Base-by-base conservation (phyloP, 2,888 invertebrate species). In the Imbricaverruca yamaguchii region DNA sequence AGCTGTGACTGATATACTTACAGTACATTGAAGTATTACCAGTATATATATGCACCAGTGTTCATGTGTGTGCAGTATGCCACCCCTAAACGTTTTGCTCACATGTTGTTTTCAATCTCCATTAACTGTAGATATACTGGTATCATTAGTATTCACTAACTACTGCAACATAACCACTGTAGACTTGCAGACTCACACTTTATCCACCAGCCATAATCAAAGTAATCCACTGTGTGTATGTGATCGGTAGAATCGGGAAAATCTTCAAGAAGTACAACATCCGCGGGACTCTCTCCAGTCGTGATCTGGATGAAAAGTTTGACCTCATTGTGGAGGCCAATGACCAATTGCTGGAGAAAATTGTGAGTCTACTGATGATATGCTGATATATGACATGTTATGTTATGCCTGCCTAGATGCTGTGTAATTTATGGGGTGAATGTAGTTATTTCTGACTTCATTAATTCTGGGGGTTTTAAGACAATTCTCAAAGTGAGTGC, bases 271-370 rank as follows among this genome's bases (percentile, higher is more conserved):
- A 83, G 69, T 83, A 83, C 80, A 83, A 83, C 39, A 82, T 83
- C 23, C 81, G 80, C 21, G 80, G 82, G n/a, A 63, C 61, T 11
- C 65, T 83, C 15, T 74, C 61, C 21, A 57, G 57, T 15, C 77
- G 78, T 23, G 82, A 82, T 53, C 84, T 89, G 1, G 92, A 92
- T 80, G 92, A 92, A 84, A 91, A 92, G 86, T 91, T 92, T 85
- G 96, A 96, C 83, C 89, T 93, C 84, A 86, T 97, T 18, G 89
- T 92, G 56, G 95, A 96, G 85, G 91, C 92, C 21, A 96, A 95
- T 88, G 96, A 97, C 87, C 89, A 90, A 80, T 90, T 96, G 82
- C 88, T 96, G 80, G 96, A 97, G 86, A 90, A 92, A 85, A 91
- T 94, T 80, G 93, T 93, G 86, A 91, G 91, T 84, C 39, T 39